phyloP scores from a whole-genome alignment of 2,888 invertebrate genomes.

The Acrobeloides nanus region DNA sequence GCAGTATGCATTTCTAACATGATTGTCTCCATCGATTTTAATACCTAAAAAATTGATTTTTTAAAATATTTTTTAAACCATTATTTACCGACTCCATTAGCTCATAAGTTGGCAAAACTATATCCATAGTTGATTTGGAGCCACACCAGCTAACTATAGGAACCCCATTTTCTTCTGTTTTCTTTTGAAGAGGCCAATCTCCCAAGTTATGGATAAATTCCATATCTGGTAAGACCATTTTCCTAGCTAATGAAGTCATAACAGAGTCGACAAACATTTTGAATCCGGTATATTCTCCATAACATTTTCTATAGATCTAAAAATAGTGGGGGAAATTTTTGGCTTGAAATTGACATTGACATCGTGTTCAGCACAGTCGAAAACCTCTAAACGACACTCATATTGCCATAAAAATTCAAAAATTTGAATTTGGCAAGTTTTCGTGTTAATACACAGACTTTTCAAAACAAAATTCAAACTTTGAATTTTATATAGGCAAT shows the following conservation, averaged over 20 bases:
- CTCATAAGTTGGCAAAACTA: slow-evolving; percentile 89
- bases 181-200: slow-evolving; percentile 76
- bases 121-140: slow-evolving; percentile 74
- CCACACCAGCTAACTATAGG: slow-evolving; percentile 97
- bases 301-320: slow-evolving; percentile 72
- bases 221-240: slow-evolving; percentile 73
- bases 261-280: slow-evolving; percentile 88
- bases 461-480: too few relatives aligned
- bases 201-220: slow-evolving; percentile 87
- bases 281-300: slow-evolving; percentile 88
- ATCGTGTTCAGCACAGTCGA: too few relatives aligned
- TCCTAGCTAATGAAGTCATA: slow-evolving; percentile 71
- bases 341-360: neutral
- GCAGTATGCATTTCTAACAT: slow-evolving; percentile 11
- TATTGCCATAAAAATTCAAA: too few relatives aligned
- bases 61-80: neutral
- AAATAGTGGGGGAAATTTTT: too few relatives aligned
- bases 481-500: too few relatives aligned
- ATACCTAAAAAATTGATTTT: neutral
- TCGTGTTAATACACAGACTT: too few relatives aligned
- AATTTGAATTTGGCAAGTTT: too few relatives aligned
- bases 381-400: too few relatives aligned
- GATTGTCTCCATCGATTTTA: slow-evolving; percentile 8
- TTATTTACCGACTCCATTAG: slow-evolving; percentile 68
- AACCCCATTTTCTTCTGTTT: slow-evolving; percentile 54